Evolutionary conservation across 2,113 vertebrate genomes (phyloP), one percentile per base, ranked within the genome.

Genomic region (Deroptyus accipitrinus): DNA sequence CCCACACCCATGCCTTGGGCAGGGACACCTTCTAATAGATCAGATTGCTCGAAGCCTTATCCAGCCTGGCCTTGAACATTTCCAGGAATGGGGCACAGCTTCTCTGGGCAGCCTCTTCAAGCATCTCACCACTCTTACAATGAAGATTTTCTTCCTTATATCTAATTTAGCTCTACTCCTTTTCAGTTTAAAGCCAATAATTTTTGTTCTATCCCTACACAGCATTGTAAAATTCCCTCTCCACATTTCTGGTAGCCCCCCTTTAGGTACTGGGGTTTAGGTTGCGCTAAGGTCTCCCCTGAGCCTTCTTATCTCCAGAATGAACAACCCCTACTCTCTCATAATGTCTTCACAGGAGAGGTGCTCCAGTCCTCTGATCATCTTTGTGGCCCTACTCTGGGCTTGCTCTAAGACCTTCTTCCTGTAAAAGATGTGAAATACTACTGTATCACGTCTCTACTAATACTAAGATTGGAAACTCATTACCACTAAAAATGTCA

Each of bases 401-500:
- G 55, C 30, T 51, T 25, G 3, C 8, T 86, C 11, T 25, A 55
- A 46, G 15, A 55, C 12, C 49, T 88, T 48, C n/a, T 78, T 94
- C 86, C 94, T 96, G 85, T 67, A 95, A 95, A 92, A 95, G 13
- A 67, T 86, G 16, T 64, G 94, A 96, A 96, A 96, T 84, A 96
- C 37, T 69, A 87, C 73, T 95, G 51, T 96, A 97, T 76, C 63
- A 84, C 48, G 5, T 98, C 94, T 97, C 48, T 95, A 84, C 82
- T 96, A 96, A 97, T 95, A 91, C 67, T 93, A 92, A 95, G 90
- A 96, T 11, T 97, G 94, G 73, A 98, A 98, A 97, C 76, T 97
- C 92, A 97, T 97, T 97, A 96, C 94, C 89, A 88, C 92, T 95
- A 93, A 97, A 97, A 96, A 96, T 97, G 96, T 97, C 97, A 96